phyloP scores from a whole-genome alignment of 1,140 invertebrate genomes.

The Phymorhynchus buccinoides region DNA sequence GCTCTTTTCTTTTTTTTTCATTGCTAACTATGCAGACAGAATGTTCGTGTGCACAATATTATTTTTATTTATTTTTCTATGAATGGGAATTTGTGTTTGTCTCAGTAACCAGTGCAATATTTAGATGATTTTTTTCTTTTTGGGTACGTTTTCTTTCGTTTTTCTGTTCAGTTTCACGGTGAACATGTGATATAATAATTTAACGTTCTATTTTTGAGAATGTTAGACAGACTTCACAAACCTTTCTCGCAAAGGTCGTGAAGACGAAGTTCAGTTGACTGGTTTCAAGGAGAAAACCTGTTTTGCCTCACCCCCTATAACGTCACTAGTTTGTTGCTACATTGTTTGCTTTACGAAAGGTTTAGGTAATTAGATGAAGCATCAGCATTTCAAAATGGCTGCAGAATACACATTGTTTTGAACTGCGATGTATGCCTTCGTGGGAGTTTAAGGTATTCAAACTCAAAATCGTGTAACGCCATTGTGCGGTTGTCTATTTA shows the following conservation, averaged over 20 bases:
- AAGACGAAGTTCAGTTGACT: not conserved
- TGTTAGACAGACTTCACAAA: not conserved
- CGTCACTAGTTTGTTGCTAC: not conserved
- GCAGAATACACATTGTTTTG: too few species aligned
- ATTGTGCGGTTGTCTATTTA: too few species aligned
- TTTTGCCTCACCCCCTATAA: not conserved
- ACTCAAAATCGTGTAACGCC: too few species aligned
- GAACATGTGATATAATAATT: not conserved
- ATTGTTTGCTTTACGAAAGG: too few species aligned
- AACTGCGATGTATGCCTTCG: too few species aligned
- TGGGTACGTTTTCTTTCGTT: not conserved
- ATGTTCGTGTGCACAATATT: not conserved
- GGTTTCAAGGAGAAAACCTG: not conserved
- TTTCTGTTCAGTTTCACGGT: not conserved
- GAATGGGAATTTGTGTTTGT: not conserved
- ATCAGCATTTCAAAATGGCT: too few species aligned
- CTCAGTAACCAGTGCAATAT: slow-evolving; percentile 7
- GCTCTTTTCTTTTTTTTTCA: not conserved
- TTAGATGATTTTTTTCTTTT: not conserved
- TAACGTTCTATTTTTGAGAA: not conserved
- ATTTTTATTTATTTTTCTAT: not conserved
- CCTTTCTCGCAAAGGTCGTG: not conserved
- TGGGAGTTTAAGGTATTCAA: too few species aligned
- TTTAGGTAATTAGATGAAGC: too few species aligned
- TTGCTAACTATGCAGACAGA: not conserved